Conservation (phyloP, 2,888 invertebrate species). For the Pseudolycoriella hygida region DNA sequence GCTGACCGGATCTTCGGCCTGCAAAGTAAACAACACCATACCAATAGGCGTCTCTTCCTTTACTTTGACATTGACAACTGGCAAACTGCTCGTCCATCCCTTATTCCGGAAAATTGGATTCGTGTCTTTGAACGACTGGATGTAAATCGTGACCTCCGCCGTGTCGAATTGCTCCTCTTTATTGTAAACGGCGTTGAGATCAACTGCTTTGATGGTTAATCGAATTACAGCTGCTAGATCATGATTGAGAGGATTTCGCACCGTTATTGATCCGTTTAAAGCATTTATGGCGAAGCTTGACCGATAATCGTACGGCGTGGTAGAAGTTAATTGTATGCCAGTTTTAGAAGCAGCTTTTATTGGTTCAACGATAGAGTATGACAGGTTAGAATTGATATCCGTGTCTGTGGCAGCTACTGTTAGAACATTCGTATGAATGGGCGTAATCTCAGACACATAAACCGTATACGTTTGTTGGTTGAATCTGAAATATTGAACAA, state of each 20-base stretch:
- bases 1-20: constrained; percentile 52
- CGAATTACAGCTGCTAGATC: constrained; percentile 57
- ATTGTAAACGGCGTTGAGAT: constrained; percentile 49
- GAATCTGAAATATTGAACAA: constrained; percentile 28
- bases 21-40: constrained; percentile 46
- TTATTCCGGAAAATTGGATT: constrained; percentile 55
- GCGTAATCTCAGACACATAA: constrained; percentile 52
- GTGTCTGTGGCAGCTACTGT: constrained; percentile 51
- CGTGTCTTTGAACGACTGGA: constrained; percentile 59
- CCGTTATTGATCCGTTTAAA: constrained; percentile 45
- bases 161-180: constrained; percentile 43
- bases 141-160: constrained; percentile 56
- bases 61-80: constrained; percentile 44
- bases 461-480: constrained; percentile 41
- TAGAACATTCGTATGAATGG: constrained; percentile 41
- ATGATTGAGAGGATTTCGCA: constrained; percentile 49
- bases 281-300: constrained; percentile 52
- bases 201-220: constrained; percentile 49
- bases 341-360: constrained; percentile 56
- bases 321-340: constrained; percentile 46
- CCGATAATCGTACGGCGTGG: constrained; percentile 42
- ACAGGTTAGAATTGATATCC: constrained; percentile 46
- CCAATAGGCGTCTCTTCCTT: constrained; percentile 64
- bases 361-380: constrained; percentile 49
- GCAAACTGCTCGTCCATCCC: constrained; percentile 54